Evolutionary conservation across 2,797 vertebrate species (phyloP), one percentile per base, ranked within the genome.

Genomic region (Myoxocephalus aenaeus): DNA sequence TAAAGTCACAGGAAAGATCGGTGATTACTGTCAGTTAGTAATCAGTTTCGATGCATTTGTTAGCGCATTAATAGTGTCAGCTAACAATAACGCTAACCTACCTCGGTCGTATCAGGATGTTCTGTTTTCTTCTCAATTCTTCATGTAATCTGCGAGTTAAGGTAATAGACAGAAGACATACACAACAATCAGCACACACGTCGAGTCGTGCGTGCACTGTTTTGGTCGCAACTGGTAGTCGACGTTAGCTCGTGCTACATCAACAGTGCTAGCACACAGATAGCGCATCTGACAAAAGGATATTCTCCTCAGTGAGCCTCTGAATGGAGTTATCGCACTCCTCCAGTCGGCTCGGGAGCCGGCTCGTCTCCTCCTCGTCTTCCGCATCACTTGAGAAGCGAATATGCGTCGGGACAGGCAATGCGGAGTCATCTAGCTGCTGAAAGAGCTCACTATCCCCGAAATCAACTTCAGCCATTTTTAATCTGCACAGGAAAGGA

Each of bases 381-480:
- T 87, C 93, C 6, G 88, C 94, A 0, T 92, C 89, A 1, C 94
- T 92, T 22, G 90, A 82, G 57, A 96, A 94, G 25, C 92, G 90
- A 40, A 92, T 77, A 65, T 95, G 96, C 4, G 81, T 89, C 0
- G 89, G 62, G 0, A 87, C 77, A 3, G 81, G 81, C 2, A 90
- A 90, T 2, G 81, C 82, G 1, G 86, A 87, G 2, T 87, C 95
- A 4, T 97, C 96, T 2, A 98, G 93, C 86, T 98, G 97, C 80
- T 97, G 77, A 83, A 99, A 99, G 34, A 99, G 96, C 92, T 98
- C 95, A 2, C 92, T 90, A 51, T 98, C 97, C 5, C 97, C 97
- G 15, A 99, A 98, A 70, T 97, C 96, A 75, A 98, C 94, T 84
- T 95, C 96, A 85, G 97, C 97, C 97, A 98, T 99, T 86, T 97